phyloP scores from a whole-genome alignment of 2,888 invertebrate genomes.

The Andrena praecox region DNA sequence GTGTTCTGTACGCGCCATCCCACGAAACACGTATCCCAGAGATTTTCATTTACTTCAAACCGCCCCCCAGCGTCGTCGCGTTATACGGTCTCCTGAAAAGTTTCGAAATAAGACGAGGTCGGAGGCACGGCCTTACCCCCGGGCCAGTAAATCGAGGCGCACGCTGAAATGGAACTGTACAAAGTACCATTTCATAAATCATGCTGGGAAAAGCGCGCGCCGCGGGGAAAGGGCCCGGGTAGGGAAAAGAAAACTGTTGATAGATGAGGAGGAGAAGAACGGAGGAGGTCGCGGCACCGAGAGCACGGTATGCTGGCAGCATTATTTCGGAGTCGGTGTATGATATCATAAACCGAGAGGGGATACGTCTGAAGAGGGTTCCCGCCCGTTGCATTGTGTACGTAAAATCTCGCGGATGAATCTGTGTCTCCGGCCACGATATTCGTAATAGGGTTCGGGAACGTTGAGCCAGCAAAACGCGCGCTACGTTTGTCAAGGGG shows the following conservation, averaged over 20 bases:
- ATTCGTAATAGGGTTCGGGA: background rate
- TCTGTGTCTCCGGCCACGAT: constrained; percentile 23
- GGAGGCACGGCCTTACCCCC: constrained; percentile 56
- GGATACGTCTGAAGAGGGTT: constrained; percentile 39
- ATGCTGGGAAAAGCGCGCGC: constrained; percentile 71
- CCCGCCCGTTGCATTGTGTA: constrained; percentile 11
- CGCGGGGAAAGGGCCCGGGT: constrained; percentile 51
- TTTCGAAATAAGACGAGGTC: constrained; percentile 69
- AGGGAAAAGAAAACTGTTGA: constrained; percentile 79
- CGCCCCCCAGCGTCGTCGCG: background rate
- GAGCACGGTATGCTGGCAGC: constrained; percentile 65
- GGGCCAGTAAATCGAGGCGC: constrained; percentile 73
- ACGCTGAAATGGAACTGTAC: constrained; percentile 80
- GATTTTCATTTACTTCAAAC: background rate
- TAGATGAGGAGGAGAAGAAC: constrained; percentile 76
- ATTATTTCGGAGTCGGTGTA: constrained; percentile 77
- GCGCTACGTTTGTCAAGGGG: background rate
- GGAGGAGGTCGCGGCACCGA: constrained; percentile 54
- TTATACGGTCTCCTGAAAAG: constrained; percentile 65
- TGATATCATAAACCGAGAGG: constrained; percentile 76
- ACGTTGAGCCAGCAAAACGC: background rate
- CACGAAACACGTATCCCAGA: background rate
- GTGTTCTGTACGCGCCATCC: background rate
- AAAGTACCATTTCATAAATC: constrained; percentile 82
- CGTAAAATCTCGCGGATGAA: constrained; percentile 36